Base-by-base conservation (phyloP, 2,113 vertebrate species). In the Acrocephalus arundinaceus region DNA sequence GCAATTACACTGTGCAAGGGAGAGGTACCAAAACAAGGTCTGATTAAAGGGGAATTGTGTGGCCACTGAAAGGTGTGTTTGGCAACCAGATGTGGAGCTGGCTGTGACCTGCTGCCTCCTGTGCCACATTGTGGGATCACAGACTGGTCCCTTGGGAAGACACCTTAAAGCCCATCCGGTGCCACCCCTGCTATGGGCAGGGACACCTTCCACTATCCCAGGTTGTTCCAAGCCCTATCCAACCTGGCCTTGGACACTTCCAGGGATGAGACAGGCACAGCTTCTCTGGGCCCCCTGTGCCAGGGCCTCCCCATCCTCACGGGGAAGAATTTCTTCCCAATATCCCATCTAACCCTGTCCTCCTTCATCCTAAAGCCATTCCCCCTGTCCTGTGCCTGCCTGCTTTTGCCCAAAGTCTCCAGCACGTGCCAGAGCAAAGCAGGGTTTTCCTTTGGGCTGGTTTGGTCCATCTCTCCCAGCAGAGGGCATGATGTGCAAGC, bases 401-500 rank as follows among this genome's bases (percentile, higher is more conserved):
- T 48, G 24, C 8, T 28, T 28, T 61, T 39, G 10, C 8, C 45
- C 23, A 1, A 16, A 28, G 3, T 2, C 43, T 45, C 43, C 43
- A 46, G 17, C 19, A 46, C 9, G 45, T 46, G 18, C 45, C 45
- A 46, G 45, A 46, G 45, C 25, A 6, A 4, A 3, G 22, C 46
- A 13, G 46, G 12, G 0, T 11, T 66, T 27, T 66, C 22, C 13
- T 35, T 1, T 0, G 13, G 14, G 25, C 43, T 14, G 76, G 13
- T 6, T 25, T 2, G 6, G 24, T 4, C 15, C 13, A 0, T 11
- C 3, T 21, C 63, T 92, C 80, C 96, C 93, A 89, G 94, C 83
- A 97, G 95, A 97, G 94, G 94, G 94, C 95, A 93, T 22, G 41
- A 57, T 35, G 80, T 10, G 31, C 79, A 57, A 93, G 54, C 6